phyloP scores from a whole-genome alignment of 2,797 vertebrate species.

The Enoplosus armatus region DNA sequence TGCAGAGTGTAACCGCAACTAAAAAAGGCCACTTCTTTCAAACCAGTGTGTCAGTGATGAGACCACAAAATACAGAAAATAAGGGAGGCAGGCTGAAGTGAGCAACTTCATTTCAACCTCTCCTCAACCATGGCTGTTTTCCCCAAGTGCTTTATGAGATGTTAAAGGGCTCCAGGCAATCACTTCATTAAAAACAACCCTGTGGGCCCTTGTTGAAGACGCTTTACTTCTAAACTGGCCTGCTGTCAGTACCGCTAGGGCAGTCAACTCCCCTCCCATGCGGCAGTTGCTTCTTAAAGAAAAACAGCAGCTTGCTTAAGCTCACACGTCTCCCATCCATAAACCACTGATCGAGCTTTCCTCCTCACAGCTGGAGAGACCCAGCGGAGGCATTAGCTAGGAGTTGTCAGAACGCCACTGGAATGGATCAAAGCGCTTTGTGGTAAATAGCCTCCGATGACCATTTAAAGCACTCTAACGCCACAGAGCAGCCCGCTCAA shows the following conservation, averaged over 20 bases:
- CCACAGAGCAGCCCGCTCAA: slow-evolving; percentile 28
- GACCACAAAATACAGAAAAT: slow-evolving; percentile 17
- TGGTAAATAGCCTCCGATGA: slow-evolving; percentile 57
- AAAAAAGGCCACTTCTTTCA: background rate
- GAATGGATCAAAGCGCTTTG: slow-evolving; percentile 58
- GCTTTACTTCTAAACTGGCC: slow-evolving; percentile 29
- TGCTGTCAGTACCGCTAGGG: slow-evolving; percentile 34
- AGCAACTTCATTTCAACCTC: slow-evolving; percentile 32
- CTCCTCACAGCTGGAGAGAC: slow-evolving; percentile 44
- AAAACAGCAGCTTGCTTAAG: slow-evolving; percentile 50
- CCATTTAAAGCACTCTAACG: slow-evolving; percentile 47
- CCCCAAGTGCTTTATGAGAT: slow-evolving; percentile 41
- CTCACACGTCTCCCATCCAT: slow-evolving; percentile 41
- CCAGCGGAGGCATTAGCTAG: slow-evolving; percentile 39
- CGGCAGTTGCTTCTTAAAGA: slow-evolving; percentile 58
- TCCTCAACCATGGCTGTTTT: slow-evolving; percentile 8
- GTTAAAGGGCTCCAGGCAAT: slow-evolving; percentile 42
- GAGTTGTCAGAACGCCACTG: slow-evolving; percentile 48
- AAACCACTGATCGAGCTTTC: slow-evolving; percentile 47
- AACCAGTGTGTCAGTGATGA: slow-evolving; percentile 8
- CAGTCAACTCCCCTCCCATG: slow-evolving; percentile 23
- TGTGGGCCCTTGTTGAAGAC: slow-evolving; percentile 25
- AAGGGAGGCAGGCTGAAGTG: background rate
- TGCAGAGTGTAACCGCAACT: background rate
- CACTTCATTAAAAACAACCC: slow-evolving; percentile 61